Base-by-base conservation (phyloP, 2,113 vertebrate genomes). In the Sinosuthora webbiana region DNA sequence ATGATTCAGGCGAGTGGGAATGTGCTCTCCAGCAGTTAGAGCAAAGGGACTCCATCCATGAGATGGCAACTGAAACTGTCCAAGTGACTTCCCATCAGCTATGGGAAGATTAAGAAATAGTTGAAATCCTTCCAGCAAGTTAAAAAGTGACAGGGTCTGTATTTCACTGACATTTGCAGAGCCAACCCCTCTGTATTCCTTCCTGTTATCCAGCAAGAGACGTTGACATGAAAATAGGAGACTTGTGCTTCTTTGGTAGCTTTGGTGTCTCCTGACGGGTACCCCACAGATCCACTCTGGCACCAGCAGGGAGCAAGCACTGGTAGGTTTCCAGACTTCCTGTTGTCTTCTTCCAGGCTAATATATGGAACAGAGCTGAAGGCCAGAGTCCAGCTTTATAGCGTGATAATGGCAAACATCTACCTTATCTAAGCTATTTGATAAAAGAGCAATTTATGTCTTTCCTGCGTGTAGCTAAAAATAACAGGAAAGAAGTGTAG, bases 381-480 rank as follows among this genome's bases (percentile, higher is more conserved):
- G 57, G 52, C 49, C 42, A 59, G 63, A 41, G 22, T 88, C 21
- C 11, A 15, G 47, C 71, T 87, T 78, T 78, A 64, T 31, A 44
- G 39, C 64, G 68, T 63, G 56, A 9, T 90, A 90, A 68, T 52
- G 83, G 64, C 68, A 71, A 90, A 50, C 35, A 13, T 56, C 63
- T 74, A 90, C 59, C 47, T 92, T 83, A 64, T 13, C 39, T 60
- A 30, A 78, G 18, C 14, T 53, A 15, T 78, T 95, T 84, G 73
- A 77, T 77, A 90, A 75, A 93, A 71, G 20, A 71, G 11, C 56
- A 82, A 62, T 90, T 75, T 86, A 31, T 37, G 10, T 83, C 60
- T 92, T 95, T 91, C 68, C 71, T 75, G 27, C 60, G 84, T 86
- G 49, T 87, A 89, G 56, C 56, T 95, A 92, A 96, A 95, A 94